phyloP scores from a whole-genome alignment of 2,113 vertebrate species.

The Crotalus helleri region DNA sequence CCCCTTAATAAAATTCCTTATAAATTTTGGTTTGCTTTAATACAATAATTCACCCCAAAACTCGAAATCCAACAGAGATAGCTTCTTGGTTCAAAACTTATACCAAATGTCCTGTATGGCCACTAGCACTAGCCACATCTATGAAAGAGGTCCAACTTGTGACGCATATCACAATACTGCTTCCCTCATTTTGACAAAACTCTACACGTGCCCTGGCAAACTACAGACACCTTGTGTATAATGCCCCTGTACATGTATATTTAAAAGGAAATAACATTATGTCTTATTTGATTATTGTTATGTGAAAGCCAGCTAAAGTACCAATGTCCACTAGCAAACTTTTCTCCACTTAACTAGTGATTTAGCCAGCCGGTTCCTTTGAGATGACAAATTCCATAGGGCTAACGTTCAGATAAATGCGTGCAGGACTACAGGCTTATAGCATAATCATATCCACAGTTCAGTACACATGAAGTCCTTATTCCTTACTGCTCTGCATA shows the following conservation, averaged over 20 bases:
- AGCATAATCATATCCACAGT: neutral
- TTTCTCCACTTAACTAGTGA: conserved; percentile 9
- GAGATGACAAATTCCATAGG: conserved; percentile 38
- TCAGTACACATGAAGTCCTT: neutral
- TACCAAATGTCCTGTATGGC: neutral
- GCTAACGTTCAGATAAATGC: neutral
- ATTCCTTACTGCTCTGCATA: neutral
- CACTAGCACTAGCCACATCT: neutral
- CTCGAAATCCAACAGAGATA: neutral
- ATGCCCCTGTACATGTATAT: neutral
- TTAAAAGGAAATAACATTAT: neutral
- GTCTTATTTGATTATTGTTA: neutral
- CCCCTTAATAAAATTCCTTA: neutral
- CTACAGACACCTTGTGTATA: neutral
- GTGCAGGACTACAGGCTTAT: neutral
- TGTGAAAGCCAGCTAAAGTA: neutral
- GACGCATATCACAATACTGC: neutral
- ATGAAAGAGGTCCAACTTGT: neutral
- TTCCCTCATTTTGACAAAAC: neutral
- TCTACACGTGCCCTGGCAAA: neutral
- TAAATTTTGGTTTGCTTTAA: neutral
- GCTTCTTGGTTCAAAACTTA: neutral
- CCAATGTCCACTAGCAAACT: conserved; percentile 11
- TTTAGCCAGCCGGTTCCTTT: conserved; percentile 44
- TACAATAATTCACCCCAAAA: neutral